Evolutionary conservation across 1,140 invertebrate species (phyloP), one percentile per base, ranked within the genome.

Genomic region (Popillia japonica): DNA sequence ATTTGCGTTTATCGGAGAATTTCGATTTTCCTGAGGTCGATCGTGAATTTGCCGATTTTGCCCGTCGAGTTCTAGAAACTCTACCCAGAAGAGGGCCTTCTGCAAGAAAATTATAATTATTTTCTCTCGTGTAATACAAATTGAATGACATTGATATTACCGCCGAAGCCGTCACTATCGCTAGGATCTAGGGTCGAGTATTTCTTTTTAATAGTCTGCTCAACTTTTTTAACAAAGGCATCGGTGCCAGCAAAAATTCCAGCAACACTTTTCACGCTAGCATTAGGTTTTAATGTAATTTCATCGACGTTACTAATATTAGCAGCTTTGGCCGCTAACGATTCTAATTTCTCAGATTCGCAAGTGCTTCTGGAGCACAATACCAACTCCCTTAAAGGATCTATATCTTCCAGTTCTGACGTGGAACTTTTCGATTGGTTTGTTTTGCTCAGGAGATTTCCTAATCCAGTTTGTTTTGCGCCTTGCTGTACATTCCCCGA

Each of bases 161-260:
- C 87, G 83, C 86, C 88, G 61, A 89, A 88, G 72, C 89, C 88
- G 83, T 93, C 92, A 83, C 91, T 92, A 83, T 93, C 92, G 81
- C 91, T 92, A 0, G 90, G 90, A 78, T 92, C 91, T 23, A 90
- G 82, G 10, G 86, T 85, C 4, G 87, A 85, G 80, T 88, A 89
- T 42, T 88, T 85, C 82, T 88, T 88, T 81, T 87, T 88, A 72
- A 88, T 82, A 72, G 86, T 89, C 77, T 87, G 86, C 78, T 88
- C 86, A 41, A 89, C 84, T 80, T 89, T 89, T 76, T 83, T 84
- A 1, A 84, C 83, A 68, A 86, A 84, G 10, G 79, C 83, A 34
- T 85, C 85, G 6, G 85, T 85, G 8, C 85, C 85, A 4, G 85
- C 80, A 79, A 86, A 86, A 76, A 86, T 86, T 41, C 84, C 86